These are phyloP conservation scores for Cyrtodaria siliqua DNA, from an alignment of 2,888 invertebrate genomes.

Conservation along the genomic window DNA sequence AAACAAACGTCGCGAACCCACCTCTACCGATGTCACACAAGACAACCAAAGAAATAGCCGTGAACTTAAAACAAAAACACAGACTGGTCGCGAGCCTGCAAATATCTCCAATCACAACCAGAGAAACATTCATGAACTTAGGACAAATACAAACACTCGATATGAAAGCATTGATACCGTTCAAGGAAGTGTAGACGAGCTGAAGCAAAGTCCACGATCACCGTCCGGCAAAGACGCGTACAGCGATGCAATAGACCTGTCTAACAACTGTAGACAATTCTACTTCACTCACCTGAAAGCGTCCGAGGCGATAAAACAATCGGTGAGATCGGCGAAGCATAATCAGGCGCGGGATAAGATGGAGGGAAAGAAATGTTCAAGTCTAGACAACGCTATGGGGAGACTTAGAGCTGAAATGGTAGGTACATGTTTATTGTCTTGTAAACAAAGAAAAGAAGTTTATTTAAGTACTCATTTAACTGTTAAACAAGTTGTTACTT, in stretches of 20 bases:
- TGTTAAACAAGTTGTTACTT: too few species aligned
- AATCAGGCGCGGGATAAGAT: slow-evolving; percentile 34
- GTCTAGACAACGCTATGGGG: slow-evolving; percentile 72
- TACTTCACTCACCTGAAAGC: slow-evolving; percentile 53
- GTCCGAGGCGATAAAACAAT: slow-evolving; percentile 51
- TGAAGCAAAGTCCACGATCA: slow-evolving; percentile 21
- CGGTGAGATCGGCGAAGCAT: slow-evolving; percentile 39
- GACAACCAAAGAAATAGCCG: too few species aligned
- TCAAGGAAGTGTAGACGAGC: too few species aligned
- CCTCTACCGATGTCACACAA: too few species aligned
- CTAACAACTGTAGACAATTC: slow-evolving; percentile 57
- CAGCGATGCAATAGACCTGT: slow-evolving; percentile 51
- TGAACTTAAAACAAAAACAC: too few species aligned
- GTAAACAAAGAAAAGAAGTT: too few species aligned
- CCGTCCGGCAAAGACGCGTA: slow-evolving; percentile 40
- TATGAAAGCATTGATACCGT: too few species aligned
- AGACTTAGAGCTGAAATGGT: slow-evolving; percentile 78
- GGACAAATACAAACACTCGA: not conserved
- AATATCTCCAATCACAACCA: slow-evolving; percentile 4
- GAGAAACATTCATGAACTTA: not conserved
- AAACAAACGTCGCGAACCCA: too few species aligned
- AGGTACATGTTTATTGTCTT: slow-evolving; percentile 25
- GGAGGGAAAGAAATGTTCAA: slow-evolving; percentile 35
- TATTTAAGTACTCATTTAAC: too few species aligned
- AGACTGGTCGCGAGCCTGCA: too few species aligned